Evolutionary conservation across 1,140 invertebrate genomes (phyloP), one percentile per base, ranked within the genome.

Genomic region (Drosophila willistoni): DNA sequence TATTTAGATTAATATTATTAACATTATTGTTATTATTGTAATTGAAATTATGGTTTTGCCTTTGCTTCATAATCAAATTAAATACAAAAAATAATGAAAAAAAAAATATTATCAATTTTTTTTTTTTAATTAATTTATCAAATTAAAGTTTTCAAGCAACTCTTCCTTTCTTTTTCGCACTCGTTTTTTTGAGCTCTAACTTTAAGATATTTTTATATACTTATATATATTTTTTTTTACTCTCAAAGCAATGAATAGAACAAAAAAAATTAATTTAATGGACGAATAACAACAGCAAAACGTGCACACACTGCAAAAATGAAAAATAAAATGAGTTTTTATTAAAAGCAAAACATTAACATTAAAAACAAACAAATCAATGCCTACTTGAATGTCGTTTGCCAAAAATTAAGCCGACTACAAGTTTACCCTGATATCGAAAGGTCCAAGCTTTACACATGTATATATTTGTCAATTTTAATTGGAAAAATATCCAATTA

Each of bases 11-110:
- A 44, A 62, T 22, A 62, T 55, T 73, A 73, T 69, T 79, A 68
- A 66, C 76, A 66, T 83, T 78, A 41, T 83, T 76, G 51, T 72
- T 82, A 69, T 81, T 79, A 59, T 79, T 71, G 56, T 81, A 70
- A 65, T 72, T 77, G 68, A 74, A 68, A 71, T 75, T 76, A 64
- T 79, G 56, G 68, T 76, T 61, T 75, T 79, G 76, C 64, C 73
- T 79, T 68, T 79, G 76, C 76, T 79, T 79, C 73, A 79, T 77
- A 77, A 70, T 77, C 19, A 51, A 51, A 51, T 51, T 22, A 51
- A 14, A 74, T 36, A 67, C 7, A 71, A 66, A 75, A 36, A 51
- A 55, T 71, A 41, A 5, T 64, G 34, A 36, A 36, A 51, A 75
- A 41, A 74, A 56, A 10, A 71, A 42, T 36, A 61, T 70, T 19